Conservation (phyloP, 1,140 invertebrate genomes). For the Diorhabda carinulata region DNA sequence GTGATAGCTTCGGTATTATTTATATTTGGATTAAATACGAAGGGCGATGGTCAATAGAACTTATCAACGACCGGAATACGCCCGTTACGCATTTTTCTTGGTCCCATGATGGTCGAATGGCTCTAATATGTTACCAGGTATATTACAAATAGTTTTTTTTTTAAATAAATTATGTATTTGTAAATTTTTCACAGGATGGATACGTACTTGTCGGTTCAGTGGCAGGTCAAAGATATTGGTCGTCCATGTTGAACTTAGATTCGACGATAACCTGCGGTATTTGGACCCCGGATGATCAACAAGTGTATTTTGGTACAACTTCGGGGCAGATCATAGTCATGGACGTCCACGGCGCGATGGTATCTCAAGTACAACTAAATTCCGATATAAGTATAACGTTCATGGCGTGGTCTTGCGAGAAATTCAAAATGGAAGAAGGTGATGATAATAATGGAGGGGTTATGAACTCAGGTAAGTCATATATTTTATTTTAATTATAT, state of each 20-base stretch:
- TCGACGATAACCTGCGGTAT: conserved; percentile 92
- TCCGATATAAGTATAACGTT: conserved; percentile 77
- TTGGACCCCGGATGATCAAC: conserved; percentile 96
- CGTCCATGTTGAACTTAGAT: conserved; percentile 92
- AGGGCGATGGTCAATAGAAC: conserved; percentile 96
- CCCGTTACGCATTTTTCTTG: conserved; percentile 96
- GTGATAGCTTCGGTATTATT: conserved; percentile 95
- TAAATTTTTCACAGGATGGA: conserved; percentile 64
- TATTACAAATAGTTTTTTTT: not conserved
- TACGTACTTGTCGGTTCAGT: conserved; percentile 96
- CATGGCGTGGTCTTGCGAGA: conserved; percentile 96
- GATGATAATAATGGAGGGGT: conserved; percentile 64
- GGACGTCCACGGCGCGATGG: conserved; percentile 93
- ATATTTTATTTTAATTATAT: conserved; percentile 22
- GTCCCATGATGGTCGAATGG: conserved; percentile 98
- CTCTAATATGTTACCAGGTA: conserved; percentile 95
- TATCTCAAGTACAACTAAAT: conserved; percentile 81
- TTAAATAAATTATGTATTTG: not conserved
- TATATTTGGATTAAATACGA: conserved; percentile 99
- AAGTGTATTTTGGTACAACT: conserved; percentile 94
- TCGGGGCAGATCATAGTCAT: conserved; percentile 92
- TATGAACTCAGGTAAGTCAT: conserved; percentile 34
- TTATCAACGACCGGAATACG: conserved; percentile 96
- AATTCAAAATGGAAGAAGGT: conserved; percentile 96
- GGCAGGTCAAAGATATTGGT: conserved; percentile 96